Base-by-base conservation (phyloP, 2,888 invertebrate genomes). In the Trileptium ribeirensis region DNA sequence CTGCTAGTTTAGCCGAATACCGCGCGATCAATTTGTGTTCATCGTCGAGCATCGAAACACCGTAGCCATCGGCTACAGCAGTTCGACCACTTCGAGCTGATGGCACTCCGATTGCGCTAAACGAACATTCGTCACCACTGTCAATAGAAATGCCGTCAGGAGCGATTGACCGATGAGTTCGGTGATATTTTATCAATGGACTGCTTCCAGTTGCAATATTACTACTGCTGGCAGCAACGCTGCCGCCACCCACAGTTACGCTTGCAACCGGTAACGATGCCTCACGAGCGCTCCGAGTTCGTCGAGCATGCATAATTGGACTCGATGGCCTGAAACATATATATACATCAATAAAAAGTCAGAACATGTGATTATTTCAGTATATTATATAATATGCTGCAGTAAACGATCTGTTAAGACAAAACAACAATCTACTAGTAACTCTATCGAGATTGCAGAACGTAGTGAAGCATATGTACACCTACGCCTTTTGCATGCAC, bases 21-120 rank as follows among this genome's bases (percentile, higher is more conserved):
- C 97, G 92, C 74, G 97, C 97, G 88, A 99, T 99, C 83, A 99
- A 92, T 83, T 96, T 92, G 89, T 97, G 97, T 88, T 97, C 97
- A 89, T 97, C 97, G 89, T 97, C 96, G 36, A 86, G 84, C 19
- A 1, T 2, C 24, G 51, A 51, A 15, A 51, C 24, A 24, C 51
- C 51, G 24, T 15, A 51, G 8, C 24, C 51, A 51, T 24, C 8
- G 8, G 51, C 51, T 24, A 8, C 51, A 15, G 8, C 51, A 51
- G 51, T 51, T n/a, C n/a, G n/a, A 51, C 51, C 51, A 51, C 51
- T 51, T 15, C 51, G 51, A 51, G 51, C 51, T 8, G 51, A 51
- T 51, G 51, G 51, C 24, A 51, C 51, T 51, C 8, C 51, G 24
- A 51, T 51, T 15, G 51, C 51, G 24, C 8, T 15, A 51, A 51